Evolutionary conservation across 2,797 vertebrate genomes (phyloP).

Genomic region (Mastacembelus armatus): DNA sequence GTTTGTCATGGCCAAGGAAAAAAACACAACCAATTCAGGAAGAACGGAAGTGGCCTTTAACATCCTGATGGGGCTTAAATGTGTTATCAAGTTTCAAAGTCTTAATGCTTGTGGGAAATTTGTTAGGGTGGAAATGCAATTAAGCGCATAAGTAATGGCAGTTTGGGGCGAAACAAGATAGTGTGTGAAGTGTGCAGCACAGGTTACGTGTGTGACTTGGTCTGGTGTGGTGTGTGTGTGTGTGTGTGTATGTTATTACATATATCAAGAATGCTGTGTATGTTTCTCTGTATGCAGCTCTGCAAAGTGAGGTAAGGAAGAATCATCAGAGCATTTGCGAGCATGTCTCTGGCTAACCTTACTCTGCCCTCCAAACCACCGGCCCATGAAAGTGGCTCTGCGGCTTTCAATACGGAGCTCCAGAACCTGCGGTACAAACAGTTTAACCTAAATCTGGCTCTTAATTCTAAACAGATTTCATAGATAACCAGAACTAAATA

Average conservation of each 20-base stretch:
- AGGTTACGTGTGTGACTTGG: conserved; percentile 51
- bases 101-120: conserved; percentile 71
- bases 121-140: conserved; percentile 79
- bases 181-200: conserved; percentile 77
- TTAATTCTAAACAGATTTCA: conserved; percentile 54
- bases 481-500: conserved; percentile 52
- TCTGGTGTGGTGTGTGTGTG: conserved; percentile 39
- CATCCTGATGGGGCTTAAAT: conserved; percentile 62
- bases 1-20: conserved; percentile 43
- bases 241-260: conserved; percentile 54
- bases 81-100: conserved; percentile 68
- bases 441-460: conserved; percentile 53
- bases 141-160: conserved; percentile 66
- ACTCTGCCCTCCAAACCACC: conserved; percentile 73
- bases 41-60: conserved; percentile 41
- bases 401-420: conserved; percentile 55
- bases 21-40: conserved; percentile 43
- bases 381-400: conserved; percentile 59
- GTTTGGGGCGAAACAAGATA: conserved; percentile 76
- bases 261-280: conserved; percentile 60
- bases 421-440: conserved; percentile 57
- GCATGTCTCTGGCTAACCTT: conserved; percentile 80
- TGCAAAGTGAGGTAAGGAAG: conserved; percentile 77
- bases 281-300: conserved; percentile 34
- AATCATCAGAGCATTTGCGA: conserved; percentile 77